Base-by-base conservation (phyloP, 1,140 invertebrate genomes). In the Nymphalis io region DNA sequence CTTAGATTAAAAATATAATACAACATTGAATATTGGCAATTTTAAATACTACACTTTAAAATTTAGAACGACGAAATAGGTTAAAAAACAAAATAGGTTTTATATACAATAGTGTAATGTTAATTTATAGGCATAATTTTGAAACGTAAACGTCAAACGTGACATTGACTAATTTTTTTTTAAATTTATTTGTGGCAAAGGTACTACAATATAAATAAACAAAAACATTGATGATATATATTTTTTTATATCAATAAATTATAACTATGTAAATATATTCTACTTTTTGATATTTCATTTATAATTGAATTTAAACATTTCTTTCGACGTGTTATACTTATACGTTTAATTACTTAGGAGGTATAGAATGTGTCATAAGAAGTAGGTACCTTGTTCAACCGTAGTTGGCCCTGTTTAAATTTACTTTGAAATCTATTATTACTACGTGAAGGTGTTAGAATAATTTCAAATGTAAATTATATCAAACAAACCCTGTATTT, bases 291-390 rank as follows among this genome's bases (percentile, higher is more conserved):
- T n/a, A n/a, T 46, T 46, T 42, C 4, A 16, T n/a, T 16, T 16
- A n/a, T 46, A 6, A 33, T 33, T 33, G 27, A 33, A 33, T 8
- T 27, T 27, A n/a, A n/a, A n/a, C n/a, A n/a, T n/a, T n/a, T n/a
- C n/a, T 5, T 27, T 27, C 10, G 27, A 33, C 23, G 10, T 33
- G 27, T 33, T 33, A 33, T 8, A 3, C 42, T 46, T 46, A 46
- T 46, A 46, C 42, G 16, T 18, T 46, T 46, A 46, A 46, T n/a
- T 46, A n/a, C 42, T 46, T n/a, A 46, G 42, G 16, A 46, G 42
- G 16, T 46, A 12, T 15, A 42, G 40, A 42, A 42, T 42, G 15
- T 1, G 13, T 42, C n/a, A 46, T 46, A 46, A 46, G n/a, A n/a
- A 46, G 42, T n/a, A n/a, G n/a, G n/a, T 46, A 46, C 42, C 42